Conservation (phyloP, 2,888 invertebrate genomes). For the Cephus pygmeus region DNA sequence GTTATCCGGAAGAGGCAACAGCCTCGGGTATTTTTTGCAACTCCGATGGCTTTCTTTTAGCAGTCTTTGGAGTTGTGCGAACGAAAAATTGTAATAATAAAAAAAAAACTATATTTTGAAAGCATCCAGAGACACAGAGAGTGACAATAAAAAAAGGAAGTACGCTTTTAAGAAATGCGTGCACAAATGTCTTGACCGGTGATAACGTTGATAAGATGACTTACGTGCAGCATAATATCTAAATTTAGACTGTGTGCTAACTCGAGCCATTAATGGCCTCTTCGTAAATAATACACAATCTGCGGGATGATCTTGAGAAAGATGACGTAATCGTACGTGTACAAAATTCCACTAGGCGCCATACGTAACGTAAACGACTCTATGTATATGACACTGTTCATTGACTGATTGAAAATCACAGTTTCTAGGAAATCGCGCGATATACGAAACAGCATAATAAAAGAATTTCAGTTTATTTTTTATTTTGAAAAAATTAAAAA, state of each 20-base stretch:
- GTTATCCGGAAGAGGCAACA: slow-evolving; percentile 55
- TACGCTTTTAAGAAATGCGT: neutral
- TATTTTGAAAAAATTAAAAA: no score
- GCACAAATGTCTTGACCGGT: neutral
- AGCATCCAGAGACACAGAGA: neutral
- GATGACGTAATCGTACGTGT: neutral
- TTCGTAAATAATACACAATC: neutral
- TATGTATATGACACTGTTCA: neutral
- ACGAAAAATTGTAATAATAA: neutral
- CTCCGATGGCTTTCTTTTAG: neutral
- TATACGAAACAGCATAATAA: neutral
- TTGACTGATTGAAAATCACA: neutral
- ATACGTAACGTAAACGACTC: neutral
- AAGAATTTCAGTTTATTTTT: no score
- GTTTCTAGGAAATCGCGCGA: neutral
- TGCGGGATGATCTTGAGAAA: neutral
- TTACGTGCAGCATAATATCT: neutral
- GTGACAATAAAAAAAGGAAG: neutral
- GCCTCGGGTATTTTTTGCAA: slow-evolving; percentile 33
- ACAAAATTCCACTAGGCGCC: neutral
- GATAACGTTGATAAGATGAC: neutral
- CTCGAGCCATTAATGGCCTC: neutral
- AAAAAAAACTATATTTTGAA: neutral
- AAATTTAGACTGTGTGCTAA: neutral
- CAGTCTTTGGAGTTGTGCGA: neutral